Base-by-base conservation (phyloP, 2,888 invertebrate genomes). In the Tipula unca region DNA sequence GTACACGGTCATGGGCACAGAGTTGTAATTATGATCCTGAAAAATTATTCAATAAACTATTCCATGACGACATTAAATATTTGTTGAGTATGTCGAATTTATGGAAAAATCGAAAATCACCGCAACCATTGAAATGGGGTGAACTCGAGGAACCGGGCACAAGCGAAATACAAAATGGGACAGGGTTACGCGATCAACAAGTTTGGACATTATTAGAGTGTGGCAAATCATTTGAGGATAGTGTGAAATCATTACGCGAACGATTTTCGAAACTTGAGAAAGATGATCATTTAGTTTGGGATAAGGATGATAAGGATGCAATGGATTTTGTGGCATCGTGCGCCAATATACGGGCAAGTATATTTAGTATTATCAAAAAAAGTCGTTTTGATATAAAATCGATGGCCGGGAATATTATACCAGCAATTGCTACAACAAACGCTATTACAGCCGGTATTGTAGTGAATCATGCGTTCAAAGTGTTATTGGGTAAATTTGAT, bases 361-460 rank as follows among this genome's bases (percentile, higher is more conserved):
- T 98, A 88, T 99, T 99, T 91, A 94, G 95, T 86, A 99, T 99
- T 89, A 91, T 93, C 1, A 93, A 94, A 86, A 97, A 98, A 89
- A 96, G 96, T 0, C 93, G 96, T 84, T 99, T 99, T 90, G 97
- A 98, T 88, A 95, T 98, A 14, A 99, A 99, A 93, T 98, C 99
- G 1, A 99, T 99, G 96, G 99, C 99, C 0, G 99, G 99, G 17
- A 99, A 99, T 90, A 99, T 99, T 88, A 98, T 99, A 89, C 99
- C 99, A 6, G 99, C 99, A 0, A 99, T 99, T 89, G 99, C 99
- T 5, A 98, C 99, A 0, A 99, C 99, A 0, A 99, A 99, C 90
- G 99, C 99, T 0, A 96, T 99, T 86, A 96, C 99, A 42, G 98
- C 99, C 0, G 99, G 98, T 0, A 92, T 99, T n/a, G 97, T 98